These are phyloP conservation scores for Varanus komodoensis DNA, from an alignment of 2,113 vertebrate genomes.

Conservation along the genomic window DNA sequence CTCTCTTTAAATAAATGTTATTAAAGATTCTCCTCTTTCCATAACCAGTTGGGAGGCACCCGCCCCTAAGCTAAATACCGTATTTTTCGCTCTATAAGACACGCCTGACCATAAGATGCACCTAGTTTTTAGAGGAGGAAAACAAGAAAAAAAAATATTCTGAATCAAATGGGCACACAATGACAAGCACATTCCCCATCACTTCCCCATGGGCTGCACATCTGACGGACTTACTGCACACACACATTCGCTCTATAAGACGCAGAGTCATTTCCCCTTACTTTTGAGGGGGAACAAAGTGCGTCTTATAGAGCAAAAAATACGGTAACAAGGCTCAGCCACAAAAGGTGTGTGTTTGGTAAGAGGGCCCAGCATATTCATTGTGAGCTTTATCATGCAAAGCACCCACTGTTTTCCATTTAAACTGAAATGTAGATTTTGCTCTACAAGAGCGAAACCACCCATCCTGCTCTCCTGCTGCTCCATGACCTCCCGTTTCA, in stretches of 20 bases:
- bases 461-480: not conserved
- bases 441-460: not conserved
- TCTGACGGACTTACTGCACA: too few species aligned
- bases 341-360: not conserved
- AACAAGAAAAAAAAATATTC: too few species aligned
- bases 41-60: not conserved
- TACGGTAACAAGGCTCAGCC: not conserved
- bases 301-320: too few species aligned
- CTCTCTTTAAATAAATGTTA: not conserved
- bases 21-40: not conserved
- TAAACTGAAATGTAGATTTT: not conserved
- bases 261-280: too few species aligned
- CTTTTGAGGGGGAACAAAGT: too few species aligned
- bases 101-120: too few species aligned
- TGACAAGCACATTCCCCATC: too few species aligned
- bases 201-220: too few species aligned
- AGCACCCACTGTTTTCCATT: not conserved
- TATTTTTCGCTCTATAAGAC: too few species aligned
- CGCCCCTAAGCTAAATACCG: not conserved
- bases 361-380: not conserved
- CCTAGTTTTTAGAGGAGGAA: too few species aligned
- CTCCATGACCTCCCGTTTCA: not conserved
- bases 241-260: too few species aligned
- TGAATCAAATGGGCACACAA: too few species aligned
- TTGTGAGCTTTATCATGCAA: not conserved